These are phyloP conservation scores for Sebastiscus tertius DNA, from an alignment of 2,797 vertebrate genomes.

Conservation along the genomic window DNA sequence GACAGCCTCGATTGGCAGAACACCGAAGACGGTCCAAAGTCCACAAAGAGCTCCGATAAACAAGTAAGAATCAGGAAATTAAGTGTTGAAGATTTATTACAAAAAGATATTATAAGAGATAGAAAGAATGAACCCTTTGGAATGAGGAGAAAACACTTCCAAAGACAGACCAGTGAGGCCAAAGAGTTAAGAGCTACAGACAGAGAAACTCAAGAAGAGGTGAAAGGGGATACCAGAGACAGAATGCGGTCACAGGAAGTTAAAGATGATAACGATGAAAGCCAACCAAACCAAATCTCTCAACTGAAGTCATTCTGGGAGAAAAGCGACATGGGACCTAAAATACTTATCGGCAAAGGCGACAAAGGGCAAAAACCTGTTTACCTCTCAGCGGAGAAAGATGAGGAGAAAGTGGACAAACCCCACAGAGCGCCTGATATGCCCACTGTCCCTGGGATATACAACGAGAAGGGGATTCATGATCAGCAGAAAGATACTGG, in stretches of 20 bases:
- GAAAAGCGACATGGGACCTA: constrained; percentile 72
- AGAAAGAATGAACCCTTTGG: constrained; percentile 34
- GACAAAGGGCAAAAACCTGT: constrained; percentile 51
- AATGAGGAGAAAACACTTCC: constrained; percentile 20
- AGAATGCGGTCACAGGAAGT: constrained; percentile 38
- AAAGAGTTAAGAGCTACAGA: constrained; percentile 38
- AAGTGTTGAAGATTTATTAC: constrained; percentile 32
- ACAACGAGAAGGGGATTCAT: constrained; percentile 25
- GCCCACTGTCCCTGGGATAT: constrained; percentile 14
- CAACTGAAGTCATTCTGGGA: constrained; percentile 91
- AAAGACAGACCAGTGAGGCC: constrained; percentile 6
- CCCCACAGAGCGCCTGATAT: constrained; percentile 12
- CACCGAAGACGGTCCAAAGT: constrained; percentile 34
- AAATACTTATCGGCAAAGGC: constrained; percentile 64
- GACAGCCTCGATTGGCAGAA: constrained; percentile 75
- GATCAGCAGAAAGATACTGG: constrained; percentile 11
- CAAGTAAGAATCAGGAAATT: constrained; percentile 24
- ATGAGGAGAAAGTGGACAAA: constrained; percentile 25
- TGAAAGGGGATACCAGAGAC: constrained; percentile 19
- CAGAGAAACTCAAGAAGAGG: constrained; percentile 42
- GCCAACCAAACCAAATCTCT: constrained; percentile 76
- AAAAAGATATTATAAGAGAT: constrained; percentile 33
- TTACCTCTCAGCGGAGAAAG: constrained; percentile 19
- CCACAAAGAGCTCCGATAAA: constrained; percentile 33
- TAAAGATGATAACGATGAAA: constrained; percentile 57